Percentiles rank a stretch among this genome's conserved stretches.
phyloP scores from a whole-genome alignment of 2,797 vertebrate species.

The Manis javanica region DNA sequence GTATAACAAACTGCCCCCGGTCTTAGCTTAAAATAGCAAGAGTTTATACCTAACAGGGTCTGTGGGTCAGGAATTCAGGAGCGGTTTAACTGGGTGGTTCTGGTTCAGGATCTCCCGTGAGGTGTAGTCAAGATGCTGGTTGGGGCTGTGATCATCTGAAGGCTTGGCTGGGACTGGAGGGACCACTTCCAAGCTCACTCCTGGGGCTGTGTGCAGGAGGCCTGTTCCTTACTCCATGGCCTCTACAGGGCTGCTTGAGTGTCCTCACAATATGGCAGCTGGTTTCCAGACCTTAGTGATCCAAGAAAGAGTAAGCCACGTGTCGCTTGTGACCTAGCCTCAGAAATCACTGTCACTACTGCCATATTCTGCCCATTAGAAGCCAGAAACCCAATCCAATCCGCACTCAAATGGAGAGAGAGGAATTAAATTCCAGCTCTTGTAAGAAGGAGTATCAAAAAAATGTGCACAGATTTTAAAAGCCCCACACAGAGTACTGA shows the following conservation, averaged over 20 bases:
- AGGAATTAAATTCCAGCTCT: not conserved
- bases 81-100: not conserved
- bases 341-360: not conserved
- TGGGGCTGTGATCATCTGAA: not conserved
- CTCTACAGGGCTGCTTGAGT: not conserved
- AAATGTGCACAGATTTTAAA: not conserved
- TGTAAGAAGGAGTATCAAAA: not conserved
- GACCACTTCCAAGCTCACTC: not conserved
- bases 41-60: not conserved
- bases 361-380: not conserved
- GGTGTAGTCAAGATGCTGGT: accelerated
- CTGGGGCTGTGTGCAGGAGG: not conserved
- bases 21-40: not conserved
- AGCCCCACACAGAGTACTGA: not conserved
- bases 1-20: not conserved
- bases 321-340: not conserved
- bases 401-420: not conserved
- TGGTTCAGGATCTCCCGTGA: not conserved
- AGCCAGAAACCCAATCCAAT: not conserved
- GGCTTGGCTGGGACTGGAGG: not conserved
- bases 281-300: not conserved
- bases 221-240: accelerated
- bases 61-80: not conserved
- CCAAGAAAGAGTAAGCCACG: not conserved
- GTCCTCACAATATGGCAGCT: not conserved